Evolutionary conservation across 2,888 invertebrate species (phyloP).

Genomic region (Drosophila glabriapex): DNA sequence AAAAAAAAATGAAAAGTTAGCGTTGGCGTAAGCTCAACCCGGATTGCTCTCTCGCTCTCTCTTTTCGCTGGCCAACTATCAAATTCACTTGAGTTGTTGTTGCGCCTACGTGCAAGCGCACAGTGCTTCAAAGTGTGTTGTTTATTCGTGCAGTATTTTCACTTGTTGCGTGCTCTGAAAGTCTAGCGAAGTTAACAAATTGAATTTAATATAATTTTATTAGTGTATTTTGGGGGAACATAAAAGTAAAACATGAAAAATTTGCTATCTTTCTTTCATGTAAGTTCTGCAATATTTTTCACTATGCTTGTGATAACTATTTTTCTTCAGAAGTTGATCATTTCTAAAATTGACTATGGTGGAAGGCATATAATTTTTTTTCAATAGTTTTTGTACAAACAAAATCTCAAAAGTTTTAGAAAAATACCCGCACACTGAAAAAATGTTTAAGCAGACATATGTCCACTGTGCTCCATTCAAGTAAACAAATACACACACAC

Average conservation of each 20-base stretch:
- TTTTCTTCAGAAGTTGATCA: background rate
- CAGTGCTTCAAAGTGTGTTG: slow-evolving; percentile 38
- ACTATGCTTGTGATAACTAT: background rate
- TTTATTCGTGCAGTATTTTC: background rate
- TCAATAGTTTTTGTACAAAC: background rate
- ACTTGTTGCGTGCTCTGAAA: slow-evolving; percentile 11
- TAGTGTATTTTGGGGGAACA: background rate
- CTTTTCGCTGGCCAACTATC: slow-evolving; percentile 54
- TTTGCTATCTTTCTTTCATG: background rate
- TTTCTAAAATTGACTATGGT: background rate
- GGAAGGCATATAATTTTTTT: background rate
- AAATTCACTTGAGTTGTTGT: slow-evolving; percentile 53
- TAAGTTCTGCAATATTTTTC: background rate
- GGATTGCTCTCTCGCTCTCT: slow-evolving; percentile 36
- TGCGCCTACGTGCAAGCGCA: slow-evolving; percentile 55
- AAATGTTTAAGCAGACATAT: background rate
- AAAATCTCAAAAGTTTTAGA: background rate
- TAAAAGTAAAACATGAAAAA: background rate
- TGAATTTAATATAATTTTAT: background rate
- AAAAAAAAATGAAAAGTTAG: slow-evolving; percentile 63
- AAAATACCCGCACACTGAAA: no score
- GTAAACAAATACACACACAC: slow-evolving; percentile 23
- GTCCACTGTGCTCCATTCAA: slow-evolving; percentile 33
- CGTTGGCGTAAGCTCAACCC: slow-evolving; percentile 70
- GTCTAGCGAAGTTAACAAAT: background rate